phyloP scores from a whole-genome alignment of 2,797 vertebrate species.

The Tiaroga cobitis region DNA sequence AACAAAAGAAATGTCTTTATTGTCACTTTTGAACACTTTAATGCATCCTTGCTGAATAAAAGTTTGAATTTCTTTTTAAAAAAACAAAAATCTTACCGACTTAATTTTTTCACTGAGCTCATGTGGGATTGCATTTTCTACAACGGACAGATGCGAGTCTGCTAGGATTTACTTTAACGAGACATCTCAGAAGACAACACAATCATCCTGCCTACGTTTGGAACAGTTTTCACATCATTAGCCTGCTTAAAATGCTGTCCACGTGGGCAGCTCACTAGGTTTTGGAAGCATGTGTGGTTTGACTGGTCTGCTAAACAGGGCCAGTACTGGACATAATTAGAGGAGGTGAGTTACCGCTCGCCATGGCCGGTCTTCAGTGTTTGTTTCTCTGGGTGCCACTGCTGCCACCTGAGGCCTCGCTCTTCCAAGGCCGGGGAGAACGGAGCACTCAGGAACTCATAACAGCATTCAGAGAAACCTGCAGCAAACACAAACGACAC shows the following conservation, averaged over 20 bases:
- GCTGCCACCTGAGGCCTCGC: constrained; percentile 76
- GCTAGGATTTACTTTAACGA: neutral
- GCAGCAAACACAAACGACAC: constrained; percentile 56
- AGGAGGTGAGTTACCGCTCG: constrained; percentile 80
- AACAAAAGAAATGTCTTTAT: neutral
- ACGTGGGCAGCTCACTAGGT: neutral
- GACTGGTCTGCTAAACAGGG: constrained; percentile 14
- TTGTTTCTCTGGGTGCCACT: constrained; percentile 67
- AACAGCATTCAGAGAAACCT: constrained; percentile 70
- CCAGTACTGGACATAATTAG: constrained; percentile 10
- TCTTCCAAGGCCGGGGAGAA: constrained; percentile 69
- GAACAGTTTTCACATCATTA: constrained; percentile 9
- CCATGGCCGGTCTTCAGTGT: constrained; percentile 80
- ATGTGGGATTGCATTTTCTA: neutral
- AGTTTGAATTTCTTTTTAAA: neutral
- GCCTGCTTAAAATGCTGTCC: neutral
- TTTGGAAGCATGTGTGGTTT: constrained; percentile 6
- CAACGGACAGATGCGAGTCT: neutral
- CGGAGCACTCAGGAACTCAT: constrained; percentile 58
- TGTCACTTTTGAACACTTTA: neutral
- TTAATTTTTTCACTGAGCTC: neutral
- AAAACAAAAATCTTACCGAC: neutral
- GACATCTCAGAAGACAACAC: neutral
- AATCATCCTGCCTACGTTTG: neutral
- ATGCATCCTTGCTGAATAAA: neutral